Evolutionary conservation across 1,140 invertebrate species (phyloP).

Genomic region (Campoletis sonorensis): DNA sequence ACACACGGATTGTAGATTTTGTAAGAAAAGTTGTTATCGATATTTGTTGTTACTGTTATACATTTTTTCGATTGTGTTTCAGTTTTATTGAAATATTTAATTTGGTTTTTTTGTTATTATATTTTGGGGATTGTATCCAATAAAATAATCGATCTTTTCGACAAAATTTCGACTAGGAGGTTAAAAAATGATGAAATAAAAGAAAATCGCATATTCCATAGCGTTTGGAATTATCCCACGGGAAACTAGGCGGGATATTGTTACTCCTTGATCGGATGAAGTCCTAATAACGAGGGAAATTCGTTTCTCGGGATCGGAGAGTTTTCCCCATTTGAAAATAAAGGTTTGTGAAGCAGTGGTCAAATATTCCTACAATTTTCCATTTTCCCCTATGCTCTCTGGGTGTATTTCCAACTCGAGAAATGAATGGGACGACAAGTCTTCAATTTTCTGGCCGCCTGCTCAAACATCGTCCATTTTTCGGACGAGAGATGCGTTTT

Average conservation of each 20-base stretch:
- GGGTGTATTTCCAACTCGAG: too few species aligned
- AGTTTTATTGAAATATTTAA: too few species aligned
- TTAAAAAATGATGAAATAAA: constrained; percentile 41
- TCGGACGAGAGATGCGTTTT: constrained; percentile 60
- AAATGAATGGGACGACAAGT: constrained; percentile 44
- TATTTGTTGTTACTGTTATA: too few species aligned
- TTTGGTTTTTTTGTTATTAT: too few species aligned
- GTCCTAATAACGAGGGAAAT: constrained; percentile 69
- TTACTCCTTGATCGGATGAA: constrained; percentile 58
- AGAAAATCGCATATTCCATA: background rate
- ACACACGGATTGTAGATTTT: too few species aligned
- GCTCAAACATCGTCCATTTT: constrained; percentile 53
- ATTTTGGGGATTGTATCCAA: background rate
- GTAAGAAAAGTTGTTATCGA: too few species aligned
- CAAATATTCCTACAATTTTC: background rate
- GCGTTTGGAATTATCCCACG: constrained; percentile 11
- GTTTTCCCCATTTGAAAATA: constrained; percentile 62
- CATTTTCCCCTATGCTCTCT: too few species aligned
- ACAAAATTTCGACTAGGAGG: background rate
- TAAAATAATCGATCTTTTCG: background rate
- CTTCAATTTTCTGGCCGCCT: constrained; percentile 62
- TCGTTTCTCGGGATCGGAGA: constrained; percentile 58
- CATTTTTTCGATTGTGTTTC: too few species aligned
- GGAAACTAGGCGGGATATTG: constrained; percentile 46
- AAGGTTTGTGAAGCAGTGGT: background rate